These are phyloP conservation scores for Nesogale talazaci DNA, from an alignment of 2,113 vertebrate genomes.

Conservation along the genomic window DNA sequence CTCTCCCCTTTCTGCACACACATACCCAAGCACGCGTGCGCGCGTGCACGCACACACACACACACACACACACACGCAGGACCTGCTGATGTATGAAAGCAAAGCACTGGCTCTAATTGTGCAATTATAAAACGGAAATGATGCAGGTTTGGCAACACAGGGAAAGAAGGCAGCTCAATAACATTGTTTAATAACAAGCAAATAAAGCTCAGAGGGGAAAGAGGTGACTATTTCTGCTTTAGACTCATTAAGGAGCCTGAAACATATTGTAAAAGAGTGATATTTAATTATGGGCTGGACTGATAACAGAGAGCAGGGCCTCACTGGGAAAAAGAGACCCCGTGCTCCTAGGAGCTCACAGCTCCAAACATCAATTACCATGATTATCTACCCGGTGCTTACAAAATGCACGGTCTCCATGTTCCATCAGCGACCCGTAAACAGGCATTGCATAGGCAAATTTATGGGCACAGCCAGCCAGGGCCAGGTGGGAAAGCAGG, in stretches of 20 bases:
- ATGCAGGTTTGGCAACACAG: constrained; percentile 91
- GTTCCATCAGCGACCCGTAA: constrained; percentile 90
- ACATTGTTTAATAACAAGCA: constrained; percentile 93
- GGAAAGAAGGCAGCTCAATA: constrained; percentile 90
- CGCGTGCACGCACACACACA: neutral
- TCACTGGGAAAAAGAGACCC: constrained; percentile 90
- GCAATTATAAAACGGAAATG: constrained; percentile 99
- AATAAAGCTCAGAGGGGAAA: constrained; percentile 91
- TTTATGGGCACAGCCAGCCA: constrained; percentile 88
- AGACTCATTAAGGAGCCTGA: constrained; percentile 92
- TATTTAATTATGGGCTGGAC: constrained; percentile 92
- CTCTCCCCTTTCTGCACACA: constrained; percentile 56
- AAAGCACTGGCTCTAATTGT: constrained; percentile 97
- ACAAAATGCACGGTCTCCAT: constrained; percentile 87
- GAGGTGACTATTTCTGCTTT: constrained; percentile 90
- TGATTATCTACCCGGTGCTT: constrained; percentile 89
- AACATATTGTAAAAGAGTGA: constrained; percentile 92
- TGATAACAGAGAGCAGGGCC: constrained; percentile 90
- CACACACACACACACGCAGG: constrained; percentile 78
- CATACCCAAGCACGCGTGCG: neutral
- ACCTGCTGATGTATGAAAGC: constrained; percentile 97
- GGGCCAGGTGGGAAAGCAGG: constrained; percentile 87
- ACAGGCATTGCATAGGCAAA: constrained; percentile 87
- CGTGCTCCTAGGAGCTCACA: constrained; percentile 86
- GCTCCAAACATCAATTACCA: constrained; percentile 92